Evolutionary conservation across 2,113 vertebrate genomes (phyloP).

Genomic region (Indicator maculatus): DNA sequence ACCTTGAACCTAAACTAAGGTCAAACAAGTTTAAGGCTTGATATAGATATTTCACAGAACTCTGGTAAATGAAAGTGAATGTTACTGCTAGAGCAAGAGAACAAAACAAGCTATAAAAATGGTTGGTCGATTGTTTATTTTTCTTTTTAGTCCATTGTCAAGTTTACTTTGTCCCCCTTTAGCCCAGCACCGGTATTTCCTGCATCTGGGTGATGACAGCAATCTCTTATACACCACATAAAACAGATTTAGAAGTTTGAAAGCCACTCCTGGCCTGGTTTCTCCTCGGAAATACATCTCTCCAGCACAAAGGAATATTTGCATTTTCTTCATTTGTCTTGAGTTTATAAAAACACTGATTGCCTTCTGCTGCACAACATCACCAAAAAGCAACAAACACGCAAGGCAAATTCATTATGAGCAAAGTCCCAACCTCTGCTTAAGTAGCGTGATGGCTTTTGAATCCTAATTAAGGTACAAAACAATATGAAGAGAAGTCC

Average conservation of each 20-base stretch:
- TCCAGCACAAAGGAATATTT: not conserved
- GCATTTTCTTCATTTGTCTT: slow-evolving; percentile 10
- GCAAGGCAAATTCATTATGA: not conserved
- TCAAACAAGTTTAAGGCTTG: slow-evolving; percentile 67
- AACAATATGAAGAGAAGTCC: not conserved
- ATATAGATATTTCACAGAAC: slow-evolving; percentile 71
- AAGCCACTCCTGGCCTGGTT: slow-evolving; percentile 20
- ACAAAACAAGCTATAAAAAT: slow-evolving; percentile 62
- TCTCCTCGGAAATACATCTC: slow-evolving; percentile 47
- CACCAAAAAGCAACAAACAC: not conserved
- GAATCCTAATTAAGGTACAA: not conserved
- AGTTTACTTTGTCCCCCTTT: slow-evolving; percentile 65
- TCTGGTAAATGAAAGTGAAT: slow-evolving; percentile 64
- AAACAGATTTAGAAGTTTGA: slow-evolving; percentile 55
- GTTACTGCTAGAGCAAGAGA: slow-evolving; percentile 55
- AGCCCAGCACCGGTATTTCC: slow-evolving; percentile 68
- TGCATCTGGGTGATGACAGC: slow-evolving; percentile 68
- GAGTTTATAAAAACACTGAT: not conserved
- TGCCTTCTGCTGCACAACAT: not conserved
- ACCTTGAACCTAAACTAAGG: slow-evolving; percentile 67
- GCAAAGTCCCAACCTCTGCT: not conserved
- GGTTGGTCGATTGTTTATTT: slow-evolving; percentile 67
- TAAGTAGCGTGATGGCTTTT: not conserved
- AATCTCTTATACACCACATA: slow-evolving; percentile 65
- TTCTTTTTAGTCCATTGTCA: slow-evolving; percentile 73